Evolutionary conservation across 2,888 invertebrate genomes (phyloP), one percentile per base, ranked within the genome.

Genomic region (Folsomia candida): DNA sequence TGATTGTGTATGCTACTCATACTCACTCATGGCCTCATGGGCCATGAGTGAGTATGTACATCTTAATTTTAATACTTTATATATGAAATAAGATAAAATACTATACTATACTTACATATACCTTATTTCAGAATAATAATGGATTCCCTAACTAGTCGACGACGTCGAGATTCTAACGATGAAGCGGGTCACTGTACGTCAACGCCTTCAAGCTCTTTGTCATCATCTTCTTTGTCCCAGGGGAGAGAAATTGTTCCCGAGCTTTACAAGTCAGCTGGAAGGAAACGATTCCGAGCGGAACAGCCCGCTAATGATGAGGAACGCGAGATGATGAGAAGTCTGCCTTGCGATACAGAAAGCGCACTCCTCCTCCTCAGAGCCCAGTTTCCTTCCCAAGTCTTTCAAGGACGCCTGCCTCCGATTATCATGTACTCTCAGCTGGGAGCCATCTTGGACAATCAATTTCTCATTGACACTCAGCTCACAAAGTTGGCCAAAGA

Each of bases 261-360:
- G 4, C 58, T 75, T 22, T 75, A 73, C n/a, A 62, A 69, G 58
- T 26, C n/a, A 18, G 51, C n/a, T 37, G 24, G 51, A 61, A 63
- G 59, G 11, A 75, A 68, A 57, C 68, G 47, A 61, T 24, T 72
- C 26, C 22, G 22, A 24, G 51, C 71, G 1, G 69, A 59, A 22
- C 51, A 59, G 14, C 66, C 60, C 11, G 66, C 26, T 22, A 37
- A 57, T 24, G 25, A 51, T 9, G 66, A 66, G n/a, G 64, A 64
- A 24, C 64, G 64, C 4, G 64, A 20, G 20, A 9, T 29, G 20
- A 47, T 64, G 4, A 69, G 61, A 22, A 69, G 62, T 47, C 29
- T 75, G 24, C 75, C 75, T 1, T 68, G 61, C 37, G 75, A 75
- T 54, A 75, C 75, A 11, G 75, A 75, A 65, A 72, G 69, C 26